Conservation (phyloP, 2,113 vertebrate species). For the Tautogolabrus adspersus region DNA sequence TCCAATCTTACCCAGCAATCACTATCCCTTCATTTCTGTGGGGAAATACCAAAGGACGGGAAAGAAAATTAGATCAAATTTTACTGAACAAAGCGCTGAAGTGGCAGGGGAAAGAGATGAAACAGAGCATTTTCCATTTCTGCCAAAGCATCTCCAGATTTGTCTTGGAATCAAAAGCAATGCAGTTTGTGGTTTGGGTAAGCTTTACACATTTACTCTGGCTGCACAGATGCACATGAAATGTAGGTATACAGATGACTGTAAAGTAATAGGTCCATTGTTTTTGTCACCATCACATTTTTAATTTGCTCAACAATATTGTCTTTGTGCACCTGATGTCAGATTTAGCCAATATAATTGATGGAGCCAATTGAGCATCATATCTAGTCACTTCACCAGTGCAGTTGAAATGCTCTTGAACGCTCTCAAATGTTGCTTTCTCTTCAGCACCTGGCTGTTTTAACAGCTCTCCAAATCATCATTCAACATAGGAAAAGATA, state of each 20-base stretch:
- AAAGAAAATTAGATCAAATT: slow-evolving; percentile 78
- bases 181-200: slow-evolving; percentile 36
- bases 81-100: slow-evolving; percentile 70
- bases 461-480: slow-evolving; percentile 34
- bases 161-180: slow-evolving; percentile 52
- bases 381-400: slow-evolving; percentile 38
- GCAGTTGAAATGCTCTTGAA: slow-evolving; percentile 53
- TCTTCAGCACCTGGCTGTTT: slow-evolving; percentile 33
- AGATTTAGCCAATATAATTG: slow-evolving; percentile 4
- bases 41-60: slow-evolving; percentile 79
- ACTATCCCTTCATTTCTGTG: slow-evolving; percentile 80
- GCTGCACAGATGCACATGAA: slow-evolving; percentile 7
- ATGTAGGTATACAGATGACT: neutral
- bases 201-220: slow-evolving; percentile 6
- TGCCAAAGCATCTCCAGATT: slow-evolving; percentile 58
- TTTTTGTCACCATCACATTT: neutral
- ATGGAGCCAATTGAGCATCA: slow-evolving; percentile 31
- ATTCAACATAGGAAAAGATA: neutral
- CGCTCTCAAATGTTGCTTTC: slow-evolving; percentile 18
- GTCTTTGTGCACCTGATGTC: neutral
- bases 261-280: neutral
- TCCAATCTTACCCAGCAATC: slow-evolving; percentile 80
- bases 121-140: slow-evolving; percentile 60
- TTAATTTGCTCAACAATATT: neutral
- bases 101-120: slow-evolving; percentile 66